Percentiles rank a stretch among this genome's conserved stretches.
phyloP scores from a whole-genome alignment of 2,888 invertebrate species.

The Smittia sp. region DNA sequence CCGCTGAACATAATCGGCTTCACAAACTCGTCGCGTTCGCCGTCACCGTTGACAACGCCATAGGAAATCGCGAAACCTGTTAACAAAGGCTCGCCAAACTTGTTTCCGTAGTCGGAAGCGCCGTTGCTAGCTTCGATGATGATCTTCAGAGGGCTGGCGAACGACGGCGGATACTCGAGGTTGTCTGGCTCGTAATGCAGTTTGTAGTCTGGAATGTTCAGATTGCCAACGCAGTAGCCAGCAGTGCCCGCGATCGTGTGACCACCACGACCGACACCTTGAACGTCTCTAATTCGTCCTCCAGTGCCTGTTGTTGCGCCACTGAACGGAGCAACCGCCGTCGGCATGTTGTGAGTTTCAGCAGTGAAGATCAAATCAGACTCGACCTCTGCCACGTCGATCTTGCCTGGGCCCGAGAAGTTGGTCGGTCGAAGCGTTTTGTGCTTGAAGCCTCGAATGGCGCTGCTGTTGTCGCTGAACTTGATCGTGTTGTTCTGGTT shows the following conservation, averaged over 20 bases:
- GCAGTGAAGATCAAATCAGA: slow-evolving; percentile 96
- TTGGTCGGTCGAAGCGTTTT: slow-evolving; percentile 65
- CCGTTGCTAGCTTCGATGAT: slow-evolving; percentile 96
- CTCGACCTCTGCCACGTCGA: slow-evolving; percentile 60
- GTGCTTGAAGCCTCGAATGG: slow-evolving; percentile 79
- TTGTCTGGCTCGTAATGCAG: slow-evolving; percentile 81
- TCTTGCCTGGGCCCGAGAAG: slow-evolving; percentile 59
- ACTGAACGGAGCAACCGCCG: slow-evolving; percentile 95
- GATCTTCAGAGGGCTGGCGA: slow-evolving; percentile 85
- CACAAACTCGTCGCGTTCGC: slow-evolving; percentile 83
- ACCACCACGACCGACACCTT: slow-evolving; percentile 91
- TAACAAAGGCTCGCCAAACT: slow-evolving; percentile 96
- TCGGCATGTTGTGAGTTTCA: slow-evolving; percentile 98
- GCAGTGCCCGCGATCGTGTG: slow-evolving; percentile 94
- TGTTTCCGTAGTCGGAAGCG: slow-evolving; percentile 98
- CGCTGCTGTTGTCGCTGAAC: slow-evolving; percentile 96
- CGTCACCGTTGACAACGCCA: slow-evolving; percentile 66
- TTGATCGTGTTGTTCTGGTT: slow-evolving; percentile 95
- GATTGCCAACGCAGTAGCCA: slow-evolving; percentile 92
- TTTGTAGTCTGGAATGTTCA: slow-evolving; percentile 80
- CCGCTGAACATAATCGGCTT: slow-evolving; percentile 99
- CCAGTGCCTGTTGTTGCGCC: slow-evolving; percentile 98
- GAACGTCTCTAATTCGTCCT: slow-evolving; percentile 91
- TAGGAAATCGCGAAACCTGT: slow-evolving; percentile 89
- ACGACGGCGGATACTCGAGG: slow-evolving; percentile 79